Base-by-base conservation (phyloP, 2,113 vertebrate genomes). In the Lepus timidus region DNA sequence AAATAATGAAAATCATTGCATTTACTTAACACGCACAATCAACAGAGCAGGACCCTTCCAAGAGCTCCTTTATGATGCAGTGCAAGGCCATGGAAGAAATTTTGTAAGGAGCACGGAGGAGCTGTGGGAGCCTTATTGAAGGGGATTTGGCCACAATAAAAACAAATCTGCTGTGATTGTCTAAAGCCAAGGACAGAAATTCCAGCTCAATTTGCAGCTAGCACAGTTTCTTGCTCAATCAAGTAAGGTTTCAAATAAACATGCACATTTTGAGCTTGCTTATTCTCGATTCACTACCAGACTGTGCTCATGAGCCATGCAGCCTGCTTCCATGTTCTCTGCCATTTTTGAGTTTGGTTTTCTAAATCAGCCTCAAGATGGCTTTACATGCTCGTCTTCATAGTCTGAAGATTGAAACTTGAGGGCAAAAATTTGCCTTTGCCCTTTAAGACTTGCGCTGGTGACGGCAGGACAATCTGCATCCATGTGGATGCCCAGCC, bases 1-100 rank as follows among this genome's bases (percentile, higher is more conserved):
- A 97, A 98, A 96, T 82, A 96, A 98, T 16, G 36, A 90, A 97
- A 98, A 94, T 90, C 49, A 78, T 83, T 68, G 89, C 83, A 96
- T 96, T 97, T 97, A 84, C 90, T 95, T 83, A 96, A 89, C 93
- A 97, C 67, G 55, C 67, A 91, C 90, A 62, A 74, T 86, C 86
- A 92, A 88, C 82, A 93, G 80, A 89, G 65, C 80, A 79, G 61
- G 64, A 85, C 51, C 13, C 44, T 31, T 92, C 78, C 52, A 76
- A 51, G 61, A 75, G 25, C n/a, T 67, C 68, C 49, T 86, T 92
- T 68, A 39, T 79, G 64, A 76, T 9, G 31, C 11, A 39, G 39
- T 39, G 23, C 4, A 76, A 86, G 39, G 61, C 13, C 19, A 61
- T 0, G 29, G 79, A 73, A 84, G 73, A 85, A 75, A 73, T 73